Base-by-base conservation (phyloP, 1,140 invertebrate genomes). In the Scaptodrosophila lebanonensis region DNA sequence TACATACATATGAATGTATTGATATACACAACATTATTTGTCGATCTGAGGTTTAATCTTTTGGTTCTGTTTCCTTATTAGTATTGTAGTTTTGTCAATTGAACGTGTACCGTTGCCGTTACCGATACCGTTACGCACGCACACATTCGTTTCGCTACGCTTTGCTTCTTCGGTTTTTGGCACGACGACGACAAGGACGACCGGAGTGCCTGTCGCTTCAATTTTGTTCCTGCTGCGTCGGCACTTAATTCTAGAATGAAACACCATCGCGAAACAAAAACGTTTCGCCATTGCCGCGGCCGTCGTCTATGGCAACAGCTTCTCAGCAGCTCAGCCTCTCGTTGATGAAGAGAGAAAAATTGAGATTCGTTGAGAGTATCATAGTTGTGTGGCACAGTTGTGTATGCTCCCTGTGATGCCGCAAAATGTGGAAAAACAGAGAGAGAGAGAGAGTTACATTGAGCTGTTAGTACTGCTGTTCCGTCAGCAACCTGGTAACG, bases 241-340 rank as follows among this genome's bases (percentile, higher is more conserved):
- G 67, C 63, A 79, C 67, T 77, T 72, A 77, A 79, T 71, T 71
- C 58, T 67, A 67, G 72, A 77, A 77, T 79, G 73, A 76, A 60
- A 44, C 50, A 33, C 16, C 48, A 57, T 60, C 47, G 49, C 57
- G 60, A 57, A 35, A 29, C 47, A 40, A 44, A 62, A 8, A 8
- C 22, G 68, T 57, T 71, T 56, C 66, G 67, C 59, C 66, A 50
- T 18, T 58, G 54, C 54, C 29, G 50, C 40, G 47, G 54, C 42
- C 44, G 48, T 51, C 33, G 40, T 33, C 58, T 35, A 44, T 30
- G 38, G 42, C 15, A 12, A 12, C 35, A 17, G 40, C 45, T 8
- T 30, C 70, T 50, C 65, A 66, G 67, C 73, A 58, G 72, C 72
- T 61, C 64, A 25, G 45, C 18, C n/a, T n/a, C n/a, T n/a, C n/a